phyloP scores from a whole-genome alignment of 2,113 vertebrate species.

The Scophthalmus maximus region DNA sequence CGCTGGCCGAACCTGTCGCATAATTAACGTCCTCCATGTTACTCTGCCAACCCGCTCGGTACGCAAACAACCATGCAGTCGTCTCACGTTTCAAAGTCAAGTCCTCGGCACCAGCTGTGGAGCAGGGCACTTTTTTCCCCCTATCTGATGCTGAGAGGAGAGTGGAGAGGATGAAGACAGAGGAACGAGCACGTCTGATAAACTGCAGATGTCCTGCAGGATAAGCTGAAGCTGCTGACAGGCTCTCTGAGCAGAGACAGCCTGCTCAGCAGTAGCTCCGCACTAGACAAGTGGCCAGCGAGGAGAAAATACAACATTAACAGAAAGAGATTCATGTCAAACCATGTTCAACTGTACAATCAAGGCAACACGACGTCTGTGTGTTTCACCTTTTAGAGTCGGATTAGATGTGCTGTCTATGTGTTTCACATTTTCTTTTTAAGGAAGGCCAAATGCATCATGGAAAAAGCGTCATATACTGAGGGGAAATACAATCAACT shows the following conservation, averaged over 20 bases:
- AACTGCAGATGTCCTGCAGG: conserved; percentile 87
- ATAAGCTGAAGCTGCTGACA: conserved; percentile 80
- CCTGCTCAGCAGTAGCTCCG: conserved; percentile 66
- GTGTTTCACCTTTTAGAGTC: too few relatives aligned
- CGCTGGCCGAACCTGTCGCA: conserved; percentile 37
- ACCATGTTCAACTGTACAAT: too few relatives aligned
- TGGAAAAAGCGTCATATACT: too few relatives aligned
- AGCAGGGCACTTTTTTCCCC: conserved; percentile 67
- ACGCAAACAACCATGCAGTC: conserved; percentile 74
- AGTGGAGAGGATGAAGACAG: conserved; percentile 76
- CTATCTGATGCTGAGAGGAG: conserved; percentile 80
- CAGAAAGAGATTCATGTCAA: too few relatives aligned
- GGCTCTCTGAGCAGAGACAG: conserved; percentile 79
- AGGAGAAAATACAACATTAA: too few relatives aligned
- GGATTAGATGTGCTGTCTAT: too few relatives aligned
- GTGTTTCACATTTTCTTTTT: too few relatives aligned
- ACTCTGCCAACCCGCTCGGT: conserved; percentile 76
- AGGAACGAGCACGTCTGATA: conserved; percentile 83
- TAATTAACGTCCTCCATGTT: conserved; percentile 79
- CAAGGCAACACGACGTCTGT: too few relatives aligned
- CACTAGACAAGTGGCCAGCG: too few relatives aligned
- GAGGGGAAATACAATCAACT: too few relatives aligned
- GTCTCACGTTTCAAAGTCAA: conserved; percentile 90
- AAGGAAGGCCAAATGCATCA: too few relatives aligned
- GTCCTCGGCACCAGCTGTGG: conserved; percentile 86